Percentiles rank a stretch among this genome's conserved stretches.
These are phyloP conservation scores for Melanostigma gelatinosum DNA, from an alignment of 2,113 vertebrate species.

Conservation along the genomic window DNA sequence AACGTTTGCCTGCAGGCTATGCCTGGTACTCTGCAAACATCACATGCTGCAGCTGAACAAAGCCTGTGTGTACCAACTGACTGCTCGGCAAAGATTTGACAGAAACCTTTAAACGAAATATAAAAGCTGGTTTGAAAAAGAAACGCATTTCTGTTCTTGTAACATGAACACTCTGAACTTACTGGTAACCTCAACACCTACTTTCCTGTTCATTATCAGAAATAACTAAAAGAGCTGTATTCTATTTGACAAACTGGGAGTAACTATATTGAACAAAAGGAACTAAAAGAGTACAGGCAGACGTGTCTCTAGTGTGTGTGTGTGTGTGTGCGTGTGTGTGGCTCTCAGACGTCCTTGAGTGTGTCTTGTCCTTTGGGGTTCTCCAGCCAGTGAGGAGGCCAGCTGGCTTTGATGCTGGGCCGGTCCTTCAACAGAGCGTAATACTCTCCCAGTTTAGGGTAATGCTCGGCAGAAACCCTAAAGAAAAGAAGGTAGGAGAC, in stretches of 20 bases:
- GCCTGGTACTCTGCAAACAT: neutral
- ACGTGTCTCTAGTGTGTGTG: neutral
- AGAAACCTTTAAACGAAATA: neutral
- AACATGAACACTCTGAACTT: neutral
- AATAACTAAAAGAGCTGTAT: neutral
- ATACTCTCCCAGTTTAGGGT: conserved; percentile 78
- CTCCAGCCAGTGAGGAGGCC: conserved; percentile 83
- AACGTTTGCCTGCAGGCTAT: neutral
- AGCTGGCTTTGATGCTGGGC: conserved; percentile 77
- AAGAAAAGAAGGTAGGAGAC: neutral
- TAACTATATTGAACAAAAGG: neutral
- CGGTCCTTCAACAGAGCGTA: conserved; percentile 74
- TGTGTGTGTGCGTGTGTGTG: neutral
- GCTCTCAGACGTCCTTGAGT: conserved; percentile 75
- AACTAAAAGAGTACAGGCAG: neutral
- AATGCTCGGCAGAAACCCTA: conserved; percentile 72
- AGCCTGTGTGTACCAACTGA: neutral
- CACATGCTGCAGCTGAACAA: neutral
- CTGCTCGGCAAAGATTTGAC: neutral
- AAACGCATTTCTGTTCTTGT: neutral
- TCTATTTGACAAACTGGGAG: neutral
- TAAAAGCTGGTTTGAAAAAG: neutral
- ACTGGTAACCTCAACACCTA: neutral
- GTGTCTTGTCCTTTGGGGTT: conserved; percentile 62
- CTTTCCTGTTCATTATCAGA: neutral